These are phyloP conservation scores for Plotosus lineatus DNA, from an alignment of 2,113 vertebrate genomes.

Conservation along the genomic window DNA sequence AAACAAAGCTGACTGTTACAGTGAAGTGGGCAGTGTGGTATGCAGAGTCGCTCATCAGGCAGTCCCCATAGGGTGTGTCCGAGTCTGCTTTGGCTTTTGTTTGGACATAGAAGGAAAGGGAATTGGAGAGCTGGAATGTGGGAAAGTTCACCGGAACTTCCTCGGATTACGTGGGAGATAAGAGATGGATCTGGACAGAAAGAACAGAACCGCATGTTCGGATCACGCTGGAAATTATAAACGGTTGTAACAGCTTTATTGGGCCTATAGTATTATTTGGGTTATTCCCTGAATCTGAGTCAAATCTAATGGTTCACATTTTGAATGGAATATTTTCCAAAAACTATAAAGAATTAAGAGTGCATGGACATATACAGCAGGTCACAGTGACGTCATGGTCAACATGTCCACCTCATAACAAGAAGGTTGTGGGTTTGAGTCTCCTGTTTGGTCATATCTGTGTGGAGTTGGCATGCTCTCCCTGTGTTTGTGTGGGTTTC, in stretches of 20 bases:
- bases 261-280: no score
- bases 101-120: slow-evolving; percentile 15
- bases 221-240: not conserved
- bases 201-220: slow-evolving; percentile 17
- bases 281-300: no score
- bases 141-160: slow-evolving; percentile 25
- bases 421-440: no score
- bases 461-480: no score
- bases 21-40: slow-evolving; percentile 35
- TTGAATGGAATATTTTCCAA: no score
- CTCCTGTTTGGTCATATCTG: no score
- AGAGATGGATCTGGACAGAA: slow-evolving; percentile 38
- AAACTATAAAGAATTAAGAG: no score
- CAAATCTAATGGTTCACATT: no score
- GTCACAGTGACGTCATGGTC: no score
- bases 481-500: no score
- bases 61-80: not conserved
- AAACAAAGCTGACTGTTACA: not conserved
- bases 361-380: no score
- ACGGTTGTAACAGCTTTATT: not conserved
- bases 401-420: no score
- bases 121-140: not conserved
- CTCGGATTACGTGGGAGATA: not conserved
- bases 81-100: slow-evolving; percentile 12
- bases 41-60: not conserved